These are phyloP conservation scores for Elachura formosa DNA, from an alignment of 2,113 vertebrate genomes.

Conservation along the genomic window DNA sequence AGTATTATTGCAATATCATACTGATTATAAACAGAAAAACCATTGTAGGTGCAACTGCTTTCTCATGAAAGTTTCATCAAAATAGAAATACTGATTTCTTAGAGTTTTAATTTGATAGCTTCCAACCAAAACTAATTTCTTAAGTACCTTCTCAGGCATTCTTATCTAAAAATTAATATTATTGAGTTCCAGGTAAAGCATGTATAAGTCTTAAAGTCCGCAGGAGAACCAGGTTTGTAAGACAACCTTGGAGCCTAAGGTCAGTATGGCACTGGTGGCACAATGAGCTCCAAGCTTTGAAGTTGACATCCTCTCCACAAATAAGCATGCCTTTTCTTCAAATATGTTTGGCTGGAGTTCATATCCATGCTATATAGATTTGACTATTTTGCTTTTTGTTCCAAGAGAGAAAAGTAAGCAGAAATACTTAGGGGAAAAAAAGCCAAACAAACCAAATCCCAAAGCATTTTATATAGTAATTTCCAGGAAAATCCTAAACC, in stretches of 20 bases:
- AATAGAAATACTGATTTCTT: not conserved
- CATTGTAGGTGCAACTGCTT: not conserved
- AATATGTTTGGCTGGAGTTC: not conserved
- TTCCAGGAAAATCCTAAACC: not conserved
- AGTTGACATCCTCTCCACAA: not conserved
- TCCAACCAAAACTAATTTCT: not conserved
- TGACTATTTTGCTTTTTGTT: not conserved
- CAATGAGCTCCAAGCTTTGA: not conserved
- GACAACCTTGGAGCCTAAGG: not conserved
- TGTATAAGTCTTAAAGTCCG: not conserved
- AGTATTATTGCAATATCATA: not conserved
- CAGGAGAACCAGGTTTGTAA: not conserved
- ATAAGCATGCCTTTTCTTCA: not conserved
- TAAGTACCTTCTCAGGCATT: not conserved
- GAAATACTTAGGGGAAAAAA: not conserved
- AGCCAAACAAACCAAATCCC: not conserved
- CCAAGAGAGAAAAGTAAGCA: not conserved
- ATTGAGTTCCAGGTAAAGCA: not conserved
- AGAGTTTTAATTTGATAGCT: not conserved
- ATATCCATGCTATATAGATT: not conserved
- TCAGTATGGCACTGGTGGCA: fast-evolving
- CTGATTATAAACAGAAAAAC: not conserved
- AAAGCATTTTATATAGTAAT: not conserved
- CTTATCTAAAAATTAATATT: not conserved
- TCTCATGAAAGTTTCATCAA: not conserved